These are phyloP conservation scores for Gobius niger DNA, from an alignment of 2,113 vertebrate species.

Conservation along the genomic window DNA sequence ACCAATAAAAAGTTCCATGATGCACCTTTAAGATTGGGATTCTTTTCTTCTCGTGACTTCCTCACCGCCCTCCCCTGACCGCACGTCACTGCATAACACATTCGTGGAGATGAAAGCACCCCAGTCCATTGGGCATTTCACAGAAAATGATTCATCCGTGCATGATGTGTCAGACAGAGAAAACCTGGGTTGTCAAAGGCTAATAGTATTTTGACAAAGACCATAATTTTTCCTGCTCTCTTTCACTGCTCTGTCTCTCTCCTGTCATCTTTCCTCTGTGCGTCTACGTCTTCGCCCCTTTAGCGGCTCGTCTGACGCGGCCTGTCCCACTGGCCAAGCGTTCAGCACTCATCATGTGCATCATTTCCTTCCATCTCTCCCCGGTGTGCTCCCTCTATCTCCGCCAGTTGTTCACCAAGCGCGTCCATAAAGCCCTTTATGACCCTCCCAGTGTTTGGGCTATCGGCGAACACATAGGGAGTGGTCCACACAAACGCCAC, in stretches of 20 bases:
- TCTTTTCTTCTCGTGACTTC: too few relatives aligned
- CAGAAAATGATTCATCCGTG: slow-evolving; percentile 23
- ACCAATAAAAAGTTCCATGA: too few relatives aligned
- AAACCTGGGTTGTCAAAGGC: slow-evolving; percentile 41
- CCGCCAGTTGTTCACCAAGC: slow-evolving; percentile 48
- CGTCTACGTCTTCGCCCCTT: slow-evolving; percentile 50
- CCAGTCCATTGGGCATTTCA: background rate
- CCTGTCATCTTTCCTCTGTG: slow-evolving; percentile 29
- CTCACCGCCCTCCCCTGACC: too few relatives aligned
- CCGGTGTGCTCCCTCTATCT: slow-evolving; percentile 63
- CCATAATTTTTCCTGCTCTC: slow-evolving; percentile 28
- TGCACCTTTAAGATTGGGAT: too few relatives aligned
- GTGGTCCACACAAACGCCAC: background rate
- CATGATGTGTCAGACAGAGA: slow-evolving; percentile 22
- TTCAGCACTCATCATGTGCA: slow-evolving; percentile 76
- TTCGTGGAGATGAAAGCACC: too few relatives aligned
- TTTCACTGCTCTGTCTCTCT: slow-evolving; percentile 35
- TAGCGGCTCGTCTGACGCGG: slow-evolving; percentile 67
- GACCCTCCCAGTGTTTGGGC: slow-evolving; percentile 19
- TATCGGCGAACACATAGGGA: background rate
- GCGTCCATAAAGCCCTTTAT: slow-evolving; percentile 47
- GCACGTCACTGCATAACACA: too few relatives aligned
- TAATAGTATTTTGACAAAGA: slow-evolving; percentile 61
- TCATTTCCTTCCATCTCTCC: slow-evolving; percentile 72
- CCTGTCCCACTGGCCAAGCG: slow-evolving; percentile 70